Percentiles rank a stretch among this genome's conserved stretches.
phyloP scores from a whole-genome alignment of 2,113 vertebrate species.

The Eulacestoma nigropectus region DNA sequence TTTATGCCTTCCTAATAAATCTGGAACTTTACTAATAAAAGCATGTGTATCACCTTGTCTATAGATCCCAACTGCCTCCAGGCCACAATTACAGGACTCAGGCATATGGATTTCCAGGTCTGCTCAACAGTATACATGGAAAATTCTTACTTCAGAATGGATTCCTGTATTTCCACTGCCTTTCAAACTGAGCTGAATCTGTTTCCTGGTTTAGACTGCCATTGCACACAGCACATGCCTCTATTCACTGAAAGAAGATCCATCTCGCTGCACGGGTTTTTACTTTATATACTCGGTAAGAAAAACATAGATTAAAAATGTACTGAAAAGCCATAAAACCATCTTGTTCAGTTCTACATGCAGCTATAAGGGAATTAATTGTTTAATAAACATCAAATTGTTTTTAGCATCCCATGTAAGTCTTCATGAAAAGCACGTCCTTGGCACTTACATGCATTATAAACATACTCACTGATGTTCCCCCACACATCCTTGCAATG shows the following conservation, averaged over 20 bases:
- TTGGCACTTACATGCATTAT: slow-evolving; percentile 3
- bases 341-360: not conserved
- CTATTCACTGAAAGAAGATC: not conserved
- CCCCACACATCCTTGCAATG: not conserved
- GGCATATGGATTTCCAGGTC: not conserved
- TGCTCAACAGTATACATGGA: not conserved
- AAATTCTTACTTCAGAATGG: not conserved
- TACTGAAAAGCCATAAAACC: slow-evolving; percentile 15
- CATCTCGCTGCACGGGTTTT: not conserved
- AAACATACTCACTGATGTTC: not conserved
- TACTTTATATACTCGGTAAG: not conserved
- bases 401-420: slow-evolving; percentile 21
- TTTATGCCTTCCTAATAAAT: not conserved
- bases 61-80: not conserved
- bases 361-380: not conserved
- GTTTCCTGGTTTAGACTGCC: not conserved
- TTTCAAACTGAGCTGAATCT: not conserved
- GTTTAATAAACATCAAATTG: slow-evolving; percentile 40
- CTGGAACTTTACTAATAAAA: not conserved
- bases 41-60: not conserved
- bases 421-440: not conserved
- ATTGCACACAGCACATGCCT: not conserved
- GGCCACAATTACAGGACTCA: not conserved
- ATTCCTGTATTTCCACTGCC: not conserved
- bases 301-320: slow-evolving; percentile 5